Conservation (phyloP, 2,113 vertebrate genomes). For the Cisticola juncidis region DNA sequence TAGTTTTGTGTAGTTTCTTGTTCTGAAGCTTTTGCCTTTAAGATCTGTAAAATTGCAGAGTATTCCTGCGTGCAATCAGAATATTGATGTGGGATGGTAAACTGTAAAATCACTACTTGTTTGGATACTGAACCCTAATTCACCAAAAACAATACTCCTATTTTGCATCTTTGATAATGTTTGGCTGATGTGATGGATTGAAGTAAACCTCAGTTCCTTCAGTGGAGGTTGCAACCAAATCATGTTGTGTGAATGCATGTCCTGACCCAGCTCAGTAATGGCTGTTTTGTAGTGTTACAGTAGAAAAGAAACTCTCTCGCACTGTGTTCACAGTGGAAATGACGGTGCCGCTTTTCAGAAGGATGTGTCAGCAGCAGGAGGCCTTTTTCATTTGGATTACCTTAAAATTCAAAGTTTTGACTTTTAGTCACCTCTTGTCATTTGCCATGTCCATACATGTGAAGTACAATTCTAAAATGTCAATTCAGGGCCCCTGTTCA, state of each 20-base stretch:
- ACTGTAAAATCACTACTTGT: neutral
- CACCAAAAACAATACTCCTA: neutral
- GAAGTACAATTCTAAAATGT: neutral
- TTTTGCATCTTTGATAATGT: neutral
- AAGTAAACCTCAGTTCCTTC: neutral
- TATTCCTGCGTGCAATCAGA: neutral
- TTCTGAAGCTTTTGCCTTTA: neutral
- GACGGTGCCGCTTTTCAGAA: neutral
- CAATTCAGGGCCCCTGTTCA: neutral
- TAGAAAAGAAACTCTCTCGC: neutral
- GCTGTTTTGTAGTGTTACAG: neutral
- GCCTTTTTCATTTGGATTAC: neutral
- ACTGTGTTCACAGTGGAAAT: neutral
- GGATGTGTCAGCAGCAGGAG: neutral
- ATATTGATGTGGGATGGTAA: neutral
- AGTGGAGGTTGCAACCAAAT: neutral
- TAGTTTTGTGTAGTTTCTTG: neutral
- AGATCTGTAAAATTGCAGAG: neutral
- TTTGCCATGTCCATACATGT: neutral
- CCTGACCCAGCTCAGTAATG: neutral
- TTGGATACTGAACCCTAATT: neutral
- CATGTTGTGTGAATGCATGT: neutral
- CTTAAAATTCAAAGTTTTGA: neutral
- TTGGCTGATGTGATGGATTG: neutral
- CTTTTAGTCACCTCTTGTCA: neutral